Base-by-base conservation (phyloP, 1,140 invertebrate genomes). In the Drosophila fuyamai region DNA sequence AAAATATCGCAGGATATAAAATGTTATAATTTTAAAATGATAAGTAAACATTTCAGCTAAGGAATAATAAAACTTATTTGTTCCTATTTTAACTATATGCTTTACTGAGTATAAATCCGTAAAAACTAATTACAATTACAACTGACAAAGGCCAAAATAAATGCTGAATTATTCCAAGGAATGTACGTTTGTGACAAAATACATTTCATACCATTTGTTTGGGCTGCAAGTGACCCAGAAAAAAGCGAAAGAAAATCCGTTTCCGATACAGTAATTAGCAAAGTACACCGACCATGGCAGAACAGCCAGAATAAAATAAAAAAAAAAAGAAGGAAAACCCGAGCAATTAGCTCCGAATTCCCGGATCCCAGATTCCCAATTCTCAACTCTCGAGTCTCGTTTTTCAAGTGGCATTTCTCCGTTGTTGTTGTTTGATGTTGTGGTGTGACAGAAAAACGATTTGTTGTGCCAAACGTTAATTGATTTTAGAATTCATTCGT, bases 401-500 rank as follows among this genome's bases (percentile, higher is more conserved):
- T 47, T 32, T 43, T 70, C 65, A 71, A 71, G 67, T 71, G 68
- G 68, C 63, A 68, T 71, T 71, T 71, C 55, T 57, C 43, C 68
- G 35, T 27, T 56, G 61, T 65, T 57, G 51, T 79, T 70, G 61
- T 90, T 89, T 84, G 78, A 85, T 78, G 81, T 61, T 84, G 79
- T 65, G 46, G 77, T 70, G 77, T 85, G 84, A 89, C 84, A 89
- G 84, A 89, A 90, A 89, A 89, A 84, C 85, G 80, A 89, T 90
- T 81, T 79, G 79, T 84, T 84, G 84, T 89, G 84, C 84, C 84
- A 89, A 89, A 89, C 77, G 77, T 81, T 89, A 89, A 89, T 89
- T 89, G 84, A 89, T 89, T 89, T 89, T 89, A 84, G 84, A 89
- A 89, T 89, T 90, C 84, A 89, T 75, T 89, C 77, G 84, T 76